These are phyloP conservation scores for Sinocyclocheilus rhinocerous DNA, from an alignment of 2,113 vertebrate species.

Conservation along the genomic window DNA sequence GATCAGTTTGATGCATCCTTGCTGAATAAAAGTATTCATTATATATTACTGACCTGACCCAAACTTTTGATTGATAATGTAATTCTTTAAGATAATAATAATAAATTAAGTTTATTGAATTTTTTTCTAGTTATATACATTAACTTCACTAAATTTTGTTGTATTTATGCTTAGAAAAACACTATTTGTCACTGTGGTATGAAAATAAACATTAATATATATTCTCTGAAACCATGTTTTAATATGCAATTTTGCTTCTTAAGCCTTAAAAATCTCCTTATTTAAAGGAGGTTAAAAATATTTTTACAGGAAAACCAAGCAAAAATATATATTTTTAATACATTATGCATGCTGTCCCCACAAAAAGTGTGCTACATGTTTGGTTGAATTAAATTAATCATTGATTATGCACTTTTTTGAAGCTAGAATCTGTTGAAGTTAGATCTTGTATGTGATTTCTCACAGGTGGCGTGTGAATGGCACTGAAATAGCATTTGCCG, in stretches of 20 bases:
- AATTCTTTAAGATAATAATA: too few relatives aligned
- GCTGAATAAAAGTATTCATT: too few relatives aligned
- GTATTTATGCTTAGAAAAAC: neutral
- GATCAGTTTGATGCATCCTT: neutral
- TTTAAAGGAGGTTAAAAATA: neutral
- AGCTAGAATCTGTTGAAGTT: too few relatives aligned
- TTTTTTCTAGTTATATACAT: too few relatives aligned
- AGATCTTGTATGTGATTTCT: neutral
- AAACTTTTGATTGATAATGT: neutral
- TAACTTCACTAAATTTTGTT: neutral
- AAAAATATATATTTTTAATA: neutral
- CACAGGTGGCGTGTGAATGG: slow-evolving; percentile 94
- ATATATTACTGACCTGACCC: neutral
- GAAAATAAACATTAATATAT: neutral
- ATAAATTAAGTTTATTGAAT: too few relatives aligned
- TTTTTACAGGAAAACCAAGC: neutral
- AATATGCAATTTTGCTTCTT: neutral
- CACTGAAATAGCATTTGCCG: slow-evolving; percentile 82
- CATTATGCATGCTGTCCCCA: neutral
- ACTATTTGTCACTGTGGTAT: too few relatives aligned
- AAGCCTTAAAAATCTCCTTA: neutral
- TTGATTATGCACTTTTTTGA: neutral
- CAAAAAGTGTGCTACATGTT: neutral
- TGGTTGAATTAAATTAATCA: neutral
- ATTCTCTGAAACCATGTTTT: neutral